phyloP scores from a whole-genome alignment of 2,113 vertebrate species.

The Rutilus rutilus region DNA sequence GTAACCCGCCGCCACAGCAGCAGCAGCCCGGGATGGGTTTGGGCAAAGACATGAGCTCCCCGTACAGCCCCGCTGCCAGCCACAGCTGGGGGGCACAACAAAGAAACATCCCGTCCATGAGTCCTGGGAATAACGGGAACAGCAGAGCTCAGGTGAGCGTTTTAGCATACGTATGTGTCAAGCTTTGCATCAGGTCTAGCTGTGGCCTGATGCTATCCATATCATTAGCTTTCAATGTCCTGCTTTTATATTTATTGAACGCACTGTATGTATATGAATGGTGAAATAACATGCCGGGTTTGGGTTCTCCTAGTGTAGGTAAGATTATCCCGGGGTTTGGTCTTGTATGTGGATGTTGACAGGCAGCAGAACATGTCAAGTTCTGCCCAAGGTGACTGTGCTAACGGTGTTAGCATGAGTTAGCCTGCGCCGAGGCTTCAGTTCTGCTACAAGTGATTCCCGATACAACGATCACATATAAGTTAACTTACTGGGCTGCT shows the following conservation, averaged over 20 bases:
- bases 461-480: neutral
- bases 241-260: neutral
- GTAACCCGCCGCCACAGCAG: constrained; percentile 73
- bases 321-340: neutral
- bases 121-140: constrained; percentile 83
- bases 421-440: constrained; percentile 36
- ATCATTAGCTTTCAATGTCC: neutral
- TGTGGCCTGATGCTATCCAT: constrained; percentile 30
- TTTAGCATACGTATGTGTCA: neutral
- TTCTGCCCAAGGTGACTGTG: constrained; percentile 71
- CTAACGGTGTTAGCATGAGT: constrained; percentile 40
- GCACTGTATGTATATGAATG: neutral
- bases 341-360: neutral
- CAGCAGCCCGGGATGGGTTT: constrained; percentile 75
- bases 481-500: neutral
- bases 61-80: constrained; percentile 79
- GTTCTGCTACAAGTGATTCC: neutral
- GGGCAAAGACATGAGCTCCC: constrained; percentile 84
- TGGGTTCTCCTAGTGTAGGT: neutral
- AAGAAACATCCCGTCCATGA: constrained; percentile 84
- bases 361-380: constrained; percentile 27
- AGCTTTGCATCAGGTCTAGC: constrained; percentile 9
- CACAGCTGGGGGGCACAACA: constrained; percentile 88
- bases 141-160: constrained; percentile 83
- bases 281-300: neutral